Evolutionary conservation across 2,888 invertebrate genomes (phyloP).

Genomic region (Ecliptopera silaceata): DNA sequence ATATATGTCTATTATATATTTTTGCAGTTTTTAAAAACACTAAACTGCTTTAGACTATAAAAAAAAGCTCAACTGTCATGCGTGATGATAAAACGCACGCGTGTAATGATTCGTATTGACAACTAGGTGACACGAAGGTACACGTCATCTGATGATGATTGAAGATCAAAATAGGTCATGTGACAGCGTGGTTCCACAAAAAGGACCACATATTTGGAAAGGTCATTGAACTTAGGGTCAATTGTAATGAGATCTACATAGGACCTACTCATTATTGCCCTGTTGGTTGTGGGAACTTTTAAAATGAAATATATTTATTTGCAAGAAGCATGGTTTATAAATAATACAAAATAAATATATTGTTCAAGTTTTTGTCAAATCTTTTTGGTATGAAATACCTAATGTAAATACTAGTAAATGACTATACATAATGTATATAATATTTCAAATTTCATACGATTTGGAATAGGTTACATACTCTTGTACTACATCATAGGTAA

Average conservation of each 20-base stretch:
- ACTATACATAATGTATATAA: too few relatives aligned
- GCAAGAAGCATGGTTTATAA: too few relatives aligned
- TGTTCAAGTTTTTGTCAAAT: too few relatives aligned
- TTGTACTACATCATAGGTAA: too few relatives aligned
- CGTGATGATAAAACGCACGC: not conserved
- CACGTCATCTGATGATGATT: constrained; percentile 20
- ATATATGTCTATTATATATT: too few relatives aligned
- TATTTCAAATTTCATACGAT: too few relatives aligned
- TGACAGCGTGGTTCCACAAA: constrained; percentile 28
- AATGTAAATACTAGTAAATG: too few relatives aligned
- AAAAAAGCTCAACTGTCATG: not conserved
- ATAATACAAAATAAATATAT: too few relatives aligned
- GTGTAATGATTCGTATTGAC: constrained; percentile 35
- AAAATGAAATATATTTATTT: not conserved
- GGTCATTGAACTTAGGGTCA: not conserved
- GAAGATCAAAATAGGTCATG: constrained; percentile 29
- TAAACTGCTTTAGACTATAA: too few relatives aligned
- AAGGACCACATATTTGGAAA: constrained; percentile 11
- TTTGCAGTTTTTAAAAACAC: too few relatives aligned
- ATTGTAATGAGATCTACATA: not conserved
- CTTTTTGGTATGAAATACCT: too few relatives aligned
- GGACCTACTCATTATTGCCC: not conserved
- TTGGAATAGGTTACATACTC: too few relatives aligned
- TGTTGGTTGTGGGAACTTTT: constrained; percentile 6
- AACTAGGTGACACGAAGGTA: constrained; percentile 27